Base-by-base conservation (phyloP, 2,113 vertebrate species). In the Takifugu flavidus region DNA sequence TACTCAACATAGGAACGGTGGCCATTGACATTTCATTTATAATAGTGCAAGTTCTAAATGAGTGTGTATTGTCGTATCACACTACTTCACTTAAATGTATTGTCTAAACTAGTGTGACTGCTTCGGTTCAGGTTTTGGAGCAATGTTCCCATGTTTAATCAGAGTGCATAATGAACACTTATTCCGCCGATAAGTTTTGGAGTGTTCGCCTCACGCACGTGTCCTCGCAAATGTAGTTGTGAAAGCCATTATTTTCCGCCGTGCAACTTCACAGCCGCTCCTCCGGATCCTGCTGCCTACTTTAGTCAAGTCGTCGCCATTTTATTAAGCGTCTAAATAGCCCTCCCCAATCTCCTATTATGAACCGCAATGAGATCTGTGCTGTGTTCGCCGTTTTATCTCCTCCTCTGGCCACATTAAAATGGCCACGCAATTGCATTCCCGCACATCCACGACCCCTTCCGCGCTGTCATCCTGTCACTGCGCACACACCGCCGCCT, bases 221-320 rank as follows among this genome's bases (percentile, higher is more conserved):
- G 34, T 39, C 34, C 7, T 31, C 11, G 34, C 8, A 3, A 39
- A 39, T 39, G 7, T 8, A 10, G 8, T 39, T 39, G 7, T 39
- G 34, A 39, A 39, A 11, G 1, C 34, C 7, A 39, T 39, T 39
- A 39, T 39, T 39, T 10, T 31, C 29, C 43, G 54, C 28, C 56
- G 25, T n/a, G 65, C 70, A 83, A 85, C 73, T 84, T 49, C 79
- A 64, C 28, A 62, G 61, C 64, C 64, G 67, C 70, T 56, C 65
- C 60, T 39, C 60, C 31, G 25, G 59, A 65, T 25, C 65, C 64
- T 39, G 45, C 63, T 63, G 62, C 61, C 29, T 42, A 65, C 77
- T 82, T 75, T 27, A 34, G 66, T 73, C 80, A 77, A 82, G 72
- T 82, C 83, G 82, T 87, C 86, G 82, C 85, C 88, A 88, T 89